Evolutionary conservation across 1,140 invertebrate genomes (phyloP).

Genomic region (Notospermus geniculatus): DNA sequence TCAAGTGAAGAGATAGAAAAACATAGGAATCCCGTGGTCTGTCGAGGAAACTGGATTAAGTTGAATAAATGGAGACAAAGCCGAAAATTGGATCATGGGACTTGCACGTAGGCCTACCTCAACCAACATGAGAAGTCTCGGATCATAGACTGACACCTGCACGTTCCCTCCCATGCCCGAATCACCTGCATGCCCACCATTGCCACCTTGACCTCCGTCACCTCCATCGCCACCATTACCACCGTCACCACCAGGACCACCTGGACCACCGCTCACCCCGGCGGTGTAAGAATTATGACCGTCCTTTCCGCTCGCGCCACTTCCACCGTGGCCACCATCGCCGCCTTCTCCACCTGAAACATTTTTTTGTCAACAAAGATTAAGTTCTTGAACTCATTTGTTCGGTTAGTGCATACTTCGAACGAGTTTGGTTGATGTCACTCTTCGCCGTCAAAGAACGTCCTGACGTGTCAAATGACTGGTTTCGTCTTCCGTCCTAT

Average conservation of each 20-base stretch:
- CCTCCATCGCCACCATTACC: background rate
- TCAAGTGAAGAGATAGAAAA: background rate
- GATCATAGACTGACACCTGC: background rate
- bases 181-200: background rate
- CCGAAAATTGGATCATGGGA: background rate
- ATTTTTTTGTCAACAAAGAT: too few relatives aligned
- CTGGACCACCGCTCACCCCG: background rate
- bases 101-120: background rate
- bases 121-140: background rate
- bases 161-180: constrained; percentile 1
- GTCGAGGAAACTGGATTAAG: too few relatives aligned
- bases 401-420: too few relatives aligned
- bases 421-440: too few relatives aligned
- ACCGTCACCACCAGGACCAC: constrained; percentile 2
- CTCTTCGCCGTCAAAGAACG: too few relatives aligned
- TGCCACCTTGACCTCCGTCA: background rate
- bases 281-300: background rate
- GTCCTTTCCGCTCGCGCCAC: background rate
- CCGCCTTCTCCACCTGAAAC: background rate
- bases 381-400: too few relatives aligned
- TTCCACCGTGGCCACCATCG: background rate
- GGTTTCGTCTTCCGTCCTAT: too few relatives aligned
- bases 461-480: too few relatives aligned
- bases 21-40: too few relatives aligned
- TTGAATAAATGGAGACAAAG: too few relatives aligned